These are phyloP conservation scores for Columba livia DNA, from an alignment of 2,113 vertebrate species.

Conservation along the genomic window DNA sequence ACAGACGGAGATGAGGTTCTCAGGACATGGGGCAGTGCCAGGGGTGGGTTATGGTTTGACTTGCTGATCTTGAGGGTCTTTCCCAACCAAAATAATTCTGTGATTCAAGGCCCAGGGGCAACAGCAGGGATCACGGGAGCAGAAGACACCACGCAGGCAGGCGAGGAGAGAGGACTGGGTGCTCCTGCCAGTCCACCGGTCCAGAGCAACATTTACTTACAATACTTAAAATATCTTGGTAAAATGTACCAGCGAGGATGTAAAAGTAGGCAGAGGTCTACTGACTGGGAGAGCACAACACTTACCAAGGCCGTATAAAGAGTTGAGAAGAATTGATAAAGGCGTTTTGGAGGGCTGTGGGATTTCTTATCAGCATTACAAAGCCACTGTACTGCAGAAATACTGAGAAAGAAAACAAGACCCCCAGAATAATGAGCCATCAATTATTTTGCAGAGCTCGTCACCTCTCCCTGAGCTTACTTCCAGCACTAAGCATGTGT, in stretches of 20 bases:
- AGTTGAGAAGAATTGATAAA: conserved; percentile 89
- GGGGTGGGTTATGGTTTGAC: no score
- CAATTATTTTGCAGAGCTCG: not conserved
- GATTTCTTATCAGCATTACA: conserved; percentile 94
- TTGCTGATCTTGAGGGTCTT: no score
- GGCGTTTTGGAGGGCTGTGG: conserved; percentile 88
- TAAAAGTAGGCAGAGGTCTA: not conserved
- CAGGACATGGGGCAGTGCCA: no score
- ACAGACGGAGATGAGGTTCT: no score
- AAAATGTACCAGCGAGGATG: not conserved
- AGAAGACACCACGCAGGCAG: not conserved
- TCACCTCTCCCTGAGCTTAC: not conserved
- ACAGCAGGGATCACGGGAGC: not conserved
- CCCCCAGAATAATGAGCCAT: not conserved
- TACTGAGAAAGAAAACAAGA: conserved; percentile 71
- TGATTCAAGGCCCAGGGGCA: not conserved
- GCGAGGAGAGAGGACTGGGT: not conserved
- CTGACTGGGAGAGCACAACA: not conserved
- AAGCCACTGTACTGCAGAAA: conserved; percentile 97
- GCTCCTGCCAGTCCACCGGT: not conserved
- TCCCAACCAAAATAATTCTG: no score
- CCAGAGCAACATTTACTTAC: not conserved
- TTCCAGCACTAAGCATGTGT: not conserved
- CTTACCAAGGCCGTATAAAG: conserved; percentile 90
- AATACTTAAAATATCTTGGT: not conserved